These are phyloP conservation scores for Agrilus mali DNA, from an alignment of 2,888 invertebrate species.

Conservation along the genomic window DNA sequence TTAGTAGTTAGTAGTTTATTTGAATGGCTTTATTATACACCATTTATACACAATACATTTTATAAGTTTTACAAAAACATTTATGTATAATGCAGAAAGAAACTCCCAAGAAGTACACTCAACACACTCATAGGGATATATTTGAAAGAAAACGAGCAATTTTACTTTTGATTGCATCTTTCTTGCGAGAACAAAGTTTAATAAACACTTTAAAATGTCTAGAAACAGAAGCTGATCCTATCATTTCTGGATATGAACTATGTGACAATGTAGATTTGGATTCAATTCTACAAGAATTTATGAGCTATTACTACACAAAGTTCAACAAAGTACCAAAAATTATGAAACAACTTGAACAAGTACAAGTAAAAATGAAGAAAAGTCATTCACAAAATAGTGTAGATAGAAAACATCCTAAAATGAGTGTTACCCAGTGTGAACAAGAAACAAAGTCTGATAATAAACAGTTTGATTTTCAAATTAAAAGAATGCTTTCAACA, in stretches of 20 bases:
- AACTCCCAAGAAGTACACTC: background rate
- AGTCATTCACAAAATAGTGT: too few relatives aligned
- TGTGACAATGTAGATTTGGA: slow-evolving; percentile 90
- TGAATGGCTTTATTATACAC: too few relatives aligned
- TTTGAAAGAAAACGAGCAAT: slow-evolving; percentile 37
- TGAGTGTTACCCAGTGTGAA: background rate
- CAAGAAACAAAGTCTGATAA: slow-evolving; percentile 13
- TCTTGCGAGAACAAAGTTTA: slow-evolving; percentile 53
- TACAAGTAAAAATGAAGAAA: too few relatives aligned
- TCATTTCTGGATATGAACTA: slow-evolving; percentile 52
- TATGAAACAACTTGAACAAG: slow-evolving; percentile 39
- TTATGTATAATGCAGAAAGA: too few relatives aligned
- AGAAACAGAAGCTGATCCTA: slow-evolving; percentile 58
- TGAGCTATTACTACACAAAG: slow-evolving; percentile 70
- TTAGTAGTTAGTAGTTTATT: too few relatives aligned
- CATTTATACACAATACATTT: too few relatives aligned
- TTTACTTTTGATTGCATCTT: slow-evolving; percentile 53
- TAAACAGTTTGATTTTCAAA: slow-evolving; percentile 2
- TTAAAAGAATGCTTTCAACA: too few relatives aligned
- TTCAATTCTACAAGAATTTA: slow-evolving; percentile 78
- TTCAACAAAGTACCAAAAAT: slow-evolving; percentile 81
- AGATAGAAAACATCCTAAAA: too few relatives aligned
- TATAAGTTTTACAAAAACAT: too few relatives aligned
- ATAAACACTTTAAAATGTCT: slow-evolving; percentile 51
- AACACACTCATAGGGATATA: slow-evolving; percentile 21